Evolutionary conservation across 1,140 invertebrate genomes (phyloP), one percentile per base, ranked within the genome.

Genomic region (Drosophila nannoptera): DNA sequence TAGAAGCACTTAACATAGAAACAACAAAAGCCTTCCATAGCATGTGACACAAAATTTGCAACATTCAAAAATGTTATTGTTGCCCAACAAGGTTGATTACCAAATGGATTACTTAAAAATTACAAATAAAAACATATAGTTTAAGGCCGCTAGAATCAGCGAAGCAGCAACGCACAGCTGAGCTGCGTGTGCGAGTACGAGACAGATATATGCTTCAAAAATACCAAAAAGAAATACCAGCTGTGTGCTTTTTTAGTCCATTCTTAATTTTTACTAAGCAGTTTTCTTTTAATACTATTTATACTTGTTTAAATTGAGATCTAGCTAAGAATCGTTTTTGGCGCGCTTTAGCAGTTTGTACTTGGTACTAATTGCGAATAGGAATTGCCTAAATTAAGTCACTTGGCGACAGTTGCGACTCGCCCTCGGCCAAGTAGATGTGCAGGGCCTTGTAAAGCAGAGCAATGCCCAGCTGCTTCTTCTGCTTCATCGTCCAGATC

Each of bases 381-480:
- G 40, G 32, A 49, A 53, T 12, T 40, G 8, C 35, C 89, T 81
- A 91, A 56, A 91, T 90, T 74, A 94, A 92, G 90, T 96, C 93
- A 65, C 91, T 90, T 31, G 94, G 94, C 77, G 91, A 90, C 38
- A 95, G 83, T 87, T 96, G 96, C 33, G 94, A 91, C 88, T 97
- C 96, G 2, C 97, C 97, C 89, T 98, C 97, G 29, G 93, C 91
- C 56, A 97, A 89, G 82, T 97, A 95, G 68, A 98, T 97, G 63
- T 93, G 90, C 91, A 97, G 93, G 1, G 96, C 95, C 90, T 95
- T 95, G 73, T 94, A 93, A 0, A 99, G 90, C n/a, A 98, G 90
- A 81, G 94, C 95, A 35, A 94, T 92, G 4, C 97, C 97, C 8
- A 98, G 90, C 77, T 93, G 91, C 50, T 92, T 91, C 66, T 94